Evolutionary conservation across 2,113 vertebrate species (phyloP), one percentile per base, ranked within the genome.

Genomic region (Scartelaos histophorus): DNA sequence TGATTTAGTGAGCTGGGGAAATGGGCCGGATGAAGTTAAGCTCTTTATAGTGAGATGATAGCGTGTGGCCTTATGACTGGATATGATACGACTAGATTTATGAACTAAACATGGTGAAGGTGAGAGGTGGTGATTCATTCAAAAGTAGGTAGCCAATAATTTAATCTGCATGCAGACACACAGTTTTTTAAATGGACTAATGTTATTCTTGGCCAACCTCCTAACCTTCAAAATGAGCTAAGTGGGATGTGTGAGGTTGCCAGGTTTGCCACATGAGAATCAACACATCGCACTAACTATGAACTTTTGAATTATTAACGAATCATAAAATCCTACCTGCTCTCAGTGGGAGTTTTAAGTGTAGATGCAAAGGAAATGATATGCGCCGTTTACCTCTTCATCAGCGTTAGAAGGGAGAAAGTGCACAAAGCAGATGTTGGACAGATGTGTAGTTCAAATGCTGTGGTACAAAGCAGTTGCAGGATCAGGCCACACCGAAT

Each of bases 301-400:
- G 82, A 51, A 19, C 17, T 73, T 5, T 71, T 88, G 76, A 81
- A 90, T 87, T 81, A 79, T 88, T 86, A 80, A 85, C 81, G 70
- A 76, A 77, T 62, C 38, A 66, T n/a, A 80, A 69, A 24, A 13
- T 19, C 83, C 83, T 90, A 89, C 56, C 72, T 19, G 17, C 34
- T 67, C 75, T 89, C 81, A 74, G 3, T 22, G 65, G 67, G 79
- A 82, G 78, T 71, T 89, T 90, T 81, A 56, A 69, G 80, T 75
- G 75, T 53, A 56, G 76, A 77, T 72, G 46, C 67, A 43, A 82
- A 76, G 46, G 46, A 56, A 47, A 74, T 57, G 67, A 75, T 24
- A 29, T 13, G 61, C 56, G 73, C 68, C 62, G 78, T 86, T 76
- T 73, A 73, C 46, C 58, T 34, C 51, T 35, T 19, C 22, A 29